phyloP scores from a whole-genome alignment of 1,140 invertebrate genomes.

The Ylistrum balloti region DNA sequence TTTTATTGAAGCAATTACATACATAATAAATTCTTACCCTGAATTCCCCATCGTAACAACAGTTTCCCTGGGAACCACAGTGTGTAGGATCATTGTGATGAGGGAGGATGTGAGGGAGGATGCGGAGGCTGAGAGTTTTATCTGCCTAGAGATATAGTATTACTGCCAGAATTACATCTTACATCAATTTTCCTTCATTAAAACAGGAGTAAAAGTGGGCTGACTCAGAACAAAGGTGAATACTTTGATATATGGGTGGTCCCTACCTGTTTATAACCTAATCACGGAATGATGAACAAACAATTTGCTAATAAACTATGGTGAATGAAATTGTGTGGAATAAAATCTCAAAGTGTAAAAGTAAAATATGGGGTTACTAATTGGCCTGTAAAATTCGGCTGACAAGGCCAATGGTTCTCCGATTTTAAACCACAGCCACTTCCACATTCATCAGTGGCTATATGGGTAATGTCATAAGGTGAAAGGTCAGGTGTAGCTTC shows the following conservation, averaged over 20 bases:
- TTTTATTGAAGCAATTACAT: constrained; percentile 1
- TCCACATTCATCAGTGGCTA: too few relatives aligned
- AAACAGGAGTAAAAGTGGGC: neutral
- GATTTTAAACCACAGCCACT: too few relatives aligned
- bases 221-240: neutral
- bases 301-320: neutral
- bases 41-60: neutral
- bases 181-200: constrained; percentile 22
- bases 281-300: neutral
- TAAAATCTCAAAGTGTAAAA: neutral
- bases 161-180: constrained; percentile 38
- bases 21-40: neutral
- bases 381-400: neutral
- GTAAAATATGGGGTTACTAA: neutral
- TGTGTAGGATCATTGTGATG: neutral
- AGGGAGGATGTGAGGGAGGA: neutral
- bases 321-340: neutral
- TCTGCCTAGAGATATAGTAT: neutral
- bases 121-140: too few relatives aligned
- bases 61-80: neutral
- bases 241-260: neutral
- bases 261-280: neutral
- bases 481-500: too few relatives aligned
- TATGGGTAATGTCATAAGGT: too few relatives aligned
- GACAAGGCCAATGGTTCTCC: too few relatives aligned